Evolutionary conservation across 2,113 vertebrate genomes (phyloP).

Genomic region (Pica pica): DNA sequence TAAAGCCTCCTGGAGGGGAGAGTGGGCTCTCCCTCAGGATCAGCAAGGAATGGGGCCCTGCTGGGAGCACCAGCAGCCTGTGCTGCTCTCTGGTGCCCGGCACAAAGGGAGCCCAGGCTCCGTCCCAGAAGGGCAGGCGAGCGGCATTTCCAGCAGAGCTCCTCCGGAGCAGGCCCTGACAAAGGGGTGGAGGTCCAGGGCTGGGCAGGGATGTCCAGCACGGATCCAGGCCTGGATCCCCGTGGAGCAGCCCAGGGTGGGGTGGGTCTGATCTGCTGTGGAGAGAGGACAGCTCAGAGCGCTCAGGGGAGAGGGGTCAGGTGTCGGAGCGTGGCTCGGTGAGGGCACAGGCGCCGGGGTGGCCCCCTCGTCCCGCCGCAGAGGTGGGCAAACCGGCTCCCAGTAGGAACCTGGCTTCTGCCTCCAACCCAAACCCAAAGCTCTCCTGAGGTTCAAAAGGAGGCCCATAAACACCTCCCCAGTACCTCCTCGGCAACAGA

Average conservation of each 20-base stretch:
- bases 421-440: background rate
- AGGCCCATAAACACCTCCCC: background rate
- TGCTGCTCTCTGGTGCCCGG: background rate
- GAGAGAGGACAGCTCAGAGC: background rate
- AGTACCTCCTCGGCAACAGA: background rate
- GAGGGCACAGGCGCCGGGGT: background rate
- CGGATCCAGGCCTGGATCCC: background rate
- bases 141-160: background rate
- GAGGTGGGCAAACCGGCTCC: slow-evolving; percentile 43
- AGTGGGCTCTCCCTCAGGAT: background rate
- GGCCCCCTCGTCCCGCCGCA: background rate
- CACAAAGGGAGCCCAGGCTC: background rate
- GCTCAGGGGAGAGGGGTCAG: background rate
- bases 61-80: background rate
- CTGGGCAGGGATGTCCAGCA: background rate
- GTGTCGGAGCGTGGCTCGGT: background rate
- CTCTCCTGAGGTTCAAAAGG: background rate
- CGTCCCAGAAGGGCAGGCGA: background rate
- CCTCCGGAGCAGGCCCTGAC: background rate
- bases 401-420: background rate
- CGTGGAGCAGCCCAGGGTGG: background rate
- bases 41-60: background rate
- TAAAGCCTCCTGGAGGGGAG: background rate
- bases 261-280: background rate
- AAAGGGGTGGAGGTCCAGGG: background rate